Evolutionary conservation across 2,888 invertebrate genomes (phyloP).

Genomic region (Apamea sordens): DNA sequence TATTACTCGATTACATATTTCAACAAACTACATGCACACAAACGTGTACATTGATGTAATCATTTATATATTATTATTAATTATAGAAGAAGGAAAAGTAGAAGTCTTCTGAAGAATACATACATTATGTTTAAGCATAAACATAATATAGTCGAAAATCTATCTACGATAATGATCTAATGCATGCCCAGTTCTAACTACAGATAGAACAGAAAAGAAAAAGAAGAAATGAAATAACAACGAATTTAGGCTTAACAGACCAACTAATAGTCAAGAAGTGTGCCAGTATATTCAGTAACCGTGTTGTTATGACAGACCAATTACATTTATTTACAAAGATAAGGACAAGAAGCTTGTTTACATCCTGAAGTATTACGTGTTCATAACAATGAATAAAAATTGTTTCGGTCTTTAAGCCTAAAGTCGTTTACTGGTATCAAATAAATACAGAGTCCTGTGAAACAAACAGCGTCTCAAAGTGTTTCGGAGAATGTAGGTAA

Average conservation of each 20-base stretch:
- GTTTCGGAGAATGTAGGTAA: slow-evolving; percentile 64
- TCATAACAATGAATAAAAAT: slow-evolving; percentile 4
- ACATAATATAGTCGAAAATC: slow-evolving; percentile 43
- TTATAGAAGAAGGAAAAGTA: slow-evolving; percentile 46
- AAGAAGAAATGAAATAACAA: slow-evolving; percentile 45
- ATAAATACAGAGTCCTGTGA: slow-evolving; percentile 62
- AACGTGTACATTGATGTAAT: slow-evolving; percentile 20
- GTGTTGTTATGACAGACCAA: slow-evolving; percentile 32
- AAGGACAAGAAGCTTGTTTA: slow-evolving; percentile 14
- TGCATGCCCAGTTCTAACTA: slow-evolving; percentile 47
- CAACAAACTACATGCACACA: slow-evolving; percentile 45
- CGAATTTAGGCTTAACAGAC: slow-evolving; percentile 70
- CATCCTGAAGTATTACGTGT: slow-evolving; percentile 4
- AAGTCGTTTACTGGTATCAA: slow-evolving; percentile 55
- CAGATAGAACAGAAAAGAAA: slow-evolving; percentile 46
- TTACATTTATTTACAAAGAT: slow-evolving; percentile 27
- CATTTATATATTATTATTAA: slow-evolving; percentile 14
- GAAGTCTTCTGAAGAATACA: slow-evolving; percentile 14
- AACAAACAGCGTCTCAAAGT: slow-evolving; percentile 67
- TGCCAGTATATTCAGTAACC: slow-evolving; percentile 29
- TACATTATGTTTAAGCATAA: slow-evolving; percentile 37
- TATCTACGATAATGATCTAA: slow-evolving; percentile 59
- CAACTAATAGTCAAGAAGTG: slow-evolving; percentile 53
- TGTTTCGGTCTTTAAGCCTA: slow-evolving; percentile 69
- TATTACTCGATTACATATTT: slow-evolving; percentile 49